Percentiles rank a stretch among this genome's conserved stretches.
Conservation (phyloP, 2,888 invertebrate genomes). For the Agriotes lineatus region DNA sequence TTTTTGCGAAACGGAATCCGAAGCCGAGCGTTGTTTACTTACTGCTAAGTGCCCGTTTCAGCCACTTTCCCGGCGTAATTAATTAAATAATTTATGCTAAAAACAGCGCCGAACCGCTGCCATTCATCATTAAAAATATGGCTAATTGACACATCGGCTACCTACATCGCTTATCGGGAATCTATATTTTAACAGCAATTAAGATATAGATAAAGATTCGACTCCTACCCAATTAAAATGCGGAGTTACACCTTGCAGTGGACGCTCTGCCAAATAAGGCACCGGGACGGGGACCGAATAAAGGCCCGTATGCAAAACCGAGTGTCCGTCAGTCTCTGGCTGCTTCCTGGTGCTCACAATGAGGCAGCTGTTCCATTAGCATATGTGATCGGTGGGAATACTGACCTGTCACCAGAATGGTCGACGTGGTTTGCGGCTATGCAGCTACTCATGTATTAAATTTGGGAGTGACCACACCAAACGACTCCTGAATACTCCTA, state of each 20-base stretch:
- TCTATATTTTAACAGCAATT: slow-evolving; percentile 25
- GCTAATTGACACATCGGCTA: slow-evolving; percentile 17
- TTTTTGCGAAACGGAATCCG: neutral
- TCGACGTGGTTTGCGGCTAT: slow-evolving; percentile 5
- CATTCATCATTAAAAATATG: slow-evolving; percentile 5
- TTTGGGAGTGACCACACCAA: neutral
- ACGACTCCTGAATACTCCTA: neutral
- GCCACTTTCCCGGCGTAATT: slow-evolving; percentile 7
- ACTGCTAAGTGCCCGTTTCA: neutral
- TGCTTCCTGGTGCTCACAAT: slow-evolving; percentile 28
- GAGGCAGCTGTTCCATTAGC: slow-evolving; percentile 34
- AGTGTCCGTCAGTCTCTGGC: slow-evolving; percentile 28
- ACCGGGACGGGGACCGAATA: slow-evolving; percentile 12
- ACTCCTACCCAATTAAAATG: slow-evolving; percentile 27
- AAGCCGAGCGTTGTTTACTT: neutral
- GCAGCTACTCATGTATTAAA: neutral
- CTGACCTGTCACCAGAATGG: slow-evolving; percentile 21
- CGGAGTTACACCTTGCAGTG: slow-evolving; percentile 34
- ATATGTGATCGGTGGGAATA: slow-evolving; percentile 31
- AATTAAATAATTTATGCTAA: slow-evolving; percentile 7
- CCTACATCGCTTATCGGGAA: slow-evolving; percentile 14
- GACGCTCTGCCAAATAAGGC: slow-evolving; percentile 27
- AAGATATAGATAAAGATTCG: slow-evolving; percentile 15
- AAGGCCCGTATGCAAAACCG: slow-evolving; percentile 34
- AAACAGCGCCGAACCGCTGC: neutral